Conservation (phyloP, 2,113 vertebrate species). For the Pteruthius melanotis region DNA sequence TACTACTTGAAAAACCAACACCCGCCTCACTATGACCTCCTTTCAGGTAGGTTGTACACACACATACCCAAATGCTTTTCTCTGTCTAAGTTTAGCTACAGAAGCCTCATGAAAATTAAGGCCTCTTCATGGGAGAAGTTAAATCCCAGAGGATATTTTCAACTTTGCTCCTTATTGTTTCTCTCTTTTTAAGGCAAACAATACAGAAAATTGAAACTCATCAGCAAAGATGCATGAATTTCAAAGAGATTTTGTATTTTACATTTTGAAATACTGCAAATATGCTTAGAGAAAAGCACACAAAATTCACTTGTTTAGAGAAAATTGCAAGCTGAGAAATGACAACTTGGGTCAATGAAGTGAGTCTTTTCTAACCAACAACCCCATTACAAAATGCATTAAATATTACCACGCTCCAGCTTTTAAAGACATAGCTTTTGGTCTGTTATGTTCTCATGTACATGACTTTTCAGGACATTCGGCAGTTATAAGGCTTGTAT, state of each 20-base stretch:
- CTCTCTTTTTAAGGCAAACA: background rate
- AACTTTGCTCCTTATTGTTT: background rate
- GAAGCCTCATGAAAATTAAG: background rate
- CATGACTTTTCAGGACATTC: background rate
- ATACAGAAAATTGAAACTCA: background rate
- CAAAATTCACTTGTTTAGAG: background rate
- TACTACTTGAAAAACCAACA: background rate
- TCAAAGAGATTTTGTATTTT: background rate
- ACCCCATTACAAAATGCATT: background rate
- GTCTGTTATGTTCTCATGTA: background rate
- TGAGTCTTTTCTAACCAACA: background rate
- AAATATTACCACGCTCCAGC: background rate
- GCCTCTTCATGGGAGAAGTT: background rate
- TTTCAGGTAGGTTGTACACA: background rate
- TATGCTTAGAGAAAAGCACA: background rate
- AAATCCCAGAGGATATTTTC: background rate
- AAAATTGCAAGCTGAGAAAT: background rate
- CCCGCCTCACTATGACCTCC: fast-evolving
- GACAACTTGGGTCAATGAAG: background rate
- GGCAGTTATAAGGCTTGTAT: background rate
- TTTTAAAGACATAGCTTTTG: background rate
- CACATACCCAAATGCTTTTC: background rate
- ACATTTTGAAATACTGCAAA: background rate
- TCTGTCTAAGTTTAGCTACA: background rate
- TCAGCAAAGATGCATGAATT: background rate